These are phyloP conservation scores for Dendronephthya gigantea DNA, from an alignment of 64 coral and sea anemone species.

Conservation along the genomic window DNA sequence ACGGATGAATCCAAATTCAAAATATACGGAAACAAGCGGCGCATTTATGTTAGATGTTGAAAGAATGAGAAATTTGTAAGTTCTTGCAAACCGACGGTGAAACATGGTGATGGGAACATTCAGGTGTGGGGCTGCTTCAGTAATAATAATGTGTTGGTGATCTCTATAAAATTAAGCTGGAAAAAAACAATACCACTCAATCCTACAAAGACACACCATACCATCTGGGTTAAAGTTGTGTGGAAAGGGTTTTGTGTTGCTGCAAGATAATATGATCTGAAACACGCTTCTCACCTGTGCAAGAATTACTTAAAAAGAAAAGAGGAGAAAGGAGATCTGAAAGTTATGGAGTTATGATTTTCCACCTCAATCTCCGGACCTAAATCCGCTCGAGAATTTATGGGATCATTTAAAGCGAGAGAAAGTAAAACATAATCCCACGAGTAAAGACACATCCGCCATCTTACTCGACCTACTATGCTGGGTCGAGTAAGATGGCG, in stretches of 20 bases:
- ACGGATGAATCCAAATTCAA: neutral
- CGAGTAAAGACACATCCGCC: neutral
- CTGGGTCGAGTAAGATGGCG: no score
- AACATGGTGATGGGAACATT: neutral
- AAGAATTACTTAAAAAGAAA: neutral
- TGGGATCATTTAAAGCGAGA: neutral
- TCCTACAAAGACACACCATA: neutral
- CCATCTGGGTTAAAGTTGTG: neutral
- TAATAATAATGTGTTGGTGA: neutral
- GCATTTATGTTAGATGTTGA: neutral
- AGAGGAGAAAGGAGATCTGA: neutral
- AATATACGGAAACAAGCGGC: neutral
- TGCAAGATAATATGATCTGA: neutral
- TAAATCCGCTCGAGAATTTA: neutral
- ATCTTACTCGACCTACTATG: no score
- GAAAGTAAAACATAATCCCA: neutral
- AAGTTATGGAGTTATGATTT: neutral
- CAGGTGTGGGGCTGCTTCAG: constrained; percentile 1
- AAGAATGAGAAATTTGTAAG: neutral
- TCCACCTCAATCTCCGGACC: neutral
- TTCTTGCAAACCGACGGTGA: neutral
- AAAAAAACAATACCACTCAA: neutral
- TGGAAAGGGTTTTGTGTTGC: neutral
- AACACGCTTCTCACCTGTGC: no score
- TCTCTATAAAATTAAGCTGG: neutral